Percentiles rank a stretch among this genome's conserved stretches.
These are phyloP conservation scores for Ophioninae sp. DNA, from an alignment of 2,888 invertebrate species.

Conservation along the genomic window DNA sequence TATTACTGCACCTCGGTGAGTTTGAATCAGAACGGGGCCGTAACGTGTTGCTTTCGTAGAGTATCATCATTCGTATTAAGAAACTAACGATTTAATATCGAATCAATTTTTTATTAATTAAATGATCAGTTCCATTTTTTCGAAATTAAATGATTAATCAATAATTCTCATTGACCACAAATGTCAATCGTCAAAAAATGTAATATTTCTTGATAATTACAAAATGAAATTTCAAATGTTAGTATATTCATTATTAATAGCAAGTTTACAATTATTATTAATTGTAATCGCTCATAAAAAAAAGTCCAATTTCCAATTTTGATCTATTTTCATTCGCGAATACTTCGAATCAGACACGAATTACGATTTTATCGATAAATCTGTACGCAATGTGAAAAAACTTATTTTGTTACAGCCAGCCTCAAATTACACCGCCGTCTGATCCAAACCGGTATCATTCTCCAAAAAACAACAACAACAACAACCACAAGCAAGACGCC, in stretches of 20 bases:
- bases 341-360: not conserved
- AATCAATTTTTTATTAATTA: not conserved
- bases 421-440: not conserved
- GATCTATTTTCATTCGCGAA: not conserved
- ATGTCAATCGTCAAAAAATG: not conserved
- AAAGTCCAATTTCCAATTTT: not conserved
- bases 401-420: not conserved
- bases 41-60: not conserved
- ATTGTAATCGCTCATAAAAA: not conserved
- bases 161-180: not conserved
- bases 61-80: not conserved
- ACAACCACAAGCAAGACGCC: constrained; percentile 14
- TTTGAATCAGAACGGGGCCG: constrained; percentile 8
- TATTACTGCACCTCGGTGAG: constrained; percentile 10
- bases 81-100: constrained; percentile 6
- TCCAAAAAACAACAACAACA: constrained; percentile 26
- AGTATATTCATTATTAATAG: too few species aligned
- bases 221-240: not conserved
- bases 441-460: constrained; percentile 16
- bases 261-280: too few species aligned
- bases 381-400: not conserved
- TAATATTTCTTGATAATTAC: not conserved
- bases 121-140: too few species aligned
- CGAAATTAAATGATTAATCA: too few species aligned
- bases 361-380: not conserved